Conservation (phyloP, 2,113 vertebrate genomes). For the Nothocercus julius region DNA sequence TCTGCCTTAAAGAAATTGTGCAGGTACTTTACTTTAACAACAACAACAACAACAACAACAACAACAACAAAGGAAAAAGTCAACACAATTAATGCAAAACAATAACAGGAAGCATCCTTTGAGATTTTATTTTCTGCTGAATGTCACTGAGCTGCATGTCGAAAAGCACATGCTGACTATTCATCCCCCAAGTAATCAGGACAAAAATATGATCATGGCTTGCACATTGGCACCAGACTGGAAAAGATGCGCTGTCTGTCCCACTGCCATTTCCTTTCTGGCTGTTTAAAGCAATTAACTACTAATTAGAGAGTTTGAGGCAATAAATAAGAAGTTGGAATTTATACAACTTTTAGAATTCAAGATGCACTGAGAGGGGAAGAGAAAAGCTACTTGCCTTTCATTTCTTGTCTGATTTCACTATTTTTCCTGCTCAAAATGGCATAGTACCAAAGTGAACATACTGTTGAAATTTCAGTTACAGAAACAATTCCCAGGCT, state of each 20-base stretch:
- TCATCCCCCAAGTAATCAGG: constrained; percentile 23
- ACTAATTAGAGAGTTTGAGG: constrained; percentile 33
- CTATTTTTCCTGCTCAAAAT: neutral
- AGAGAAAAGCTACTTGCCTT: neutral
- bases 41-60: neutral
- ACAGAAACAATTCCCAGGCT: neutral
- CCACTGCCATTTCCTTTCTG: constrained; percentile 50
- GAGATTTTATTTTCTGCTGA: constrained; percentile 44
- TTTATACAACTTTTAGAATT: neutral
- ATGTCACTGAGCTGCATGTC: neutral
- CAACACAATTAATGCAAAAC: constrained; percentile 49
- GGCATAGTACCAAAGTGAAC: accelerated
- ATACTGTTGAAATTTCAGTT: neutral
- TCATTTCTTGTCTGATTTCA: neutral
- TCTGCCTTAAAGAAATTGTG: constrained; percentile 47
- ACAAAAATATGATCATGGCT: constrained; percentile 13
- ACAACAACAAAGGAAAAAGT: neutral
- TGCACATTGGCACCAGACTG: constrained; percentile 1
- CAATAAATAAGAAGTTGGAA: constrained; percentile 20
- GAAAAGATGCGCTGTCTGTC: constrained; percentile 29
- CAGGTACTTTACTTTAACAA: constrained; percentile 16
- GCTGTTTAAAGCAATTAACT: constrained; percentile 54
- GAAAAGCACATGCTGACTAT: constrained; percentile 33
- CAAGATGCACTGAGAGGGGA: neutral
- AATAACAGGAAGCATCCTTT: constrained; percentile 17